Percentiles rank a stretch among this genome's conserved stretches.
phyloP scores from a whole-genome alignment of 2,888 invertebrate genomes.

The Bembecia ichneumoniformis region DNA sequence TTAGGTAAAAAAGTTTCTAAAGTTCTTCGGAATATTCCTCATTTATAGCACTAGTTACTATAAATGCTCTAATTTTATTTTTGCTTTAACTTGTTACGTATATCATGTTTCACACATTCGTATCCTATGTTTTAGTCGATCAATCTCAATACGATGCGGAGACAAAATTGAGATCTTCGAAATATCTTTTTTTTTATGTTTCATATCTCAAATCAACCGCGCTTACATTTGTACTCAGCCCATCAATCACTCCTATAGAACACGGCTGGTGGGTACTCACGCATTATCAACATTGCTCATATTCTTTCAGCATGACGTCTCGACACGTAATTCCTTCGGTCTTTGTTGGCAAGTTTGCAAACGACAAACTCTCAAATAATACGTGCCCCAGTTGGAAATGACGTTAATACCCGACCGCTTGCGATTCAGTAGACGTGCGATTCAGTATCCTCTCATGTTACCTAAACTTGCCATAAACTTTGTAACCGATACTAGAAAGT shows the following conservation, averaged over 20 bases:
- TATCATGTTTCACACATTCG: too few species aligned
- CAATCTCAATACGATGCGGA: too few species aligned
- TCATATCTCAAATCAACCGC: too few species aligned
- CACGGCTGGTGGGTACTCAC: background rate
- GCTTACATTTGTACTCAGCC: background rate
- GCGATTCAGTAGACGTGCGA: constrained; percentile 12
- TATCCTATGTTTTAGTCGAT: too few species aligned
- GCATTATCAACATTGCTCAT: background rate
- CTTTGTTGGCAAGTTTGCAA: constrained; percentile 10
- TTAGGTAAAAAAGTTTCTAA: too few species aligned
- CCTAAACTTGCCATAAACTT: constrained; percentile 14
- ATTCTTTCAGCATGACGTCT: background rate
- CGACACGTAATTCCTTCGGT: constrained; percentile 6
- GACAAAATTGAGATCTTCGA: too few species aligned
- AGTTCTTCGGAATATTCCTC: too few species aligned
- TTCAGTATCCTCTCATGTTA: constrained; percentile 15
- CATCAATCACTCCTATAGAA: background rate
- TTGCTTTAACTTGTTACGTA: too few species aligned
- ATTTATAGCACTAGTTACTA: too few species aligned
- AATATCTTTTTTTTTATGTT: too few species aligned
- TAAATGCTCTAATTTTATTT: too few species aligned
- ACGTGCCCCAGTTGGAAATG: constrained; percentile 16
- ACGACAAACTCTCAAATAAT: constrained; percentile 20
- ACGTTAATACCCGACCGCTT: constrained; percentile 12
- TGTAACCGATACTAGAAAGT: background rate